Evolutionary conservation across 2,113 vertebrate species (phyloP), one percentile per base, ranked within the genome.

Genomic region (Paraplagusia blochii): DNA sequence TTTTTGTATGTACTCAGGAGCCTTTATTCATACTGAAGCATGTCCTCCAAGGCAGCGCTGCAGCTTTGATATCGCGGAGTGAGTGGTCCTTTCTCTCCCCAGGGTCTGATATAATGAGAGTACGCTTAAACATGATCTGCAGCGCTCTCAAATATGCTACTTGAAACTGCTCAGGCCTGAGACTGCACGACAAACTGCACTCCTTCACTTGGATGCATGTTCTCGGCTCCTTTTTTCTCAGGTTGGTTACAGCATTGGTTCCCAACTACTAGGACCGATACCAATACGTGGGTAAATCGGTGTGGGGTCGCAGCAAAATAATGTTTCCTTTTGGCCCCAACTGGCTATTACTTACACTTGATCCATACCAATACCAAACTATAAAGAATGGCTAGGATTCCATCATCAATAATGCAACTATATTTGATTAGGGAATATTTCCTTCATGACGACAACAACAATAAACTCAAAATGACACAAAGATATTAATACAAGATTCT

Each of bases 41-140:
- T 84, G 82, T 82, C 83, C 84, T 88, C 77, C 47, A 68, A 85
- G 73, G 77, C 82, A 83, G 77, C 74, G 60, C 72, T 16, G 2
- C 69, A 75, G 79, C 85, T 85, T 88, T 90, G 86, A 90, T 86
- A 83, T 79, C 72, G 79, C 63, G 63, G 65, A 84, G 83, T 63
- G 74, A 82, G 76, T 79, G 79, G 77, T 73, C 58, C 72, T 48
- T 63, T 63, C 76, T 81, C 72, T 88, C 88, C 82, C 83, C 79
- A 59, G 83, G 86, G 87, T 81, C 84, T 83, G 69, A 84, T 81
- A 88, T 88, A 89, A 89, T 85, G 88, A 89, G 84, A 70, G 72
- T 44, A 53, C 85, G 88, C 79, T 81, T 74, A 86, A 83, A 86
- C 73, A 82, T 80, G 83, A 89, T 86, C 70, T 78, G 76, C 49